phyloP scores from a whole-genome alignment of 2,888 invertebrate genomes.

The Acleris emargana region DNA sequence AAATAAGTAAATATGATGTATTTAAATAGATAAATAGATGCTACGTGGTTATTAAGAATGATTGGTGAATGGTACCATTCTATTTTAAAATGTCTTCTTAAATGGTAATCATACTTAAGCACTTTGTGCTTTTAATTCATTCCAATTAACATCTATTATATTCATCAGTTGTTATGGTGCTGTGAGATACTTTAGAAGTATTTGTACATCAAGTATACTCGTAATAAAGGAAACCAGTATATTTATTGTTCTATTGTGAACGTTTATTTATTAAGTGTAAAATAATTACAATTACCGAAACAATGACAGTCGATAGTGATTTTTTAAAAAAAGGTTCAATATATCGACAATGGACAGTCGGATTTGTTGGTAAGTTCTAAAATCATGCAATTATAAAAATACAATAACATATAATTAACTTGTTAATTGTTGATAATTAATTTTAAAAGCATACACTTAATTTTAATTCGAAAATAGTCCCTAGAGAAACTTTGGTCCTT shows the following conservation, averaged over 20 bases:
- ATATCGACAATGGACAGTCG: constrained; percentile 26
- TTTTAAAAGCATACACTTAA: no score
- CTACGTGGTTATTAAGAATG: background rate
- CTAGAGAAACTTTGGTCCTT: no score
- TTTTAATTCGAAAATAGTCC: no score
- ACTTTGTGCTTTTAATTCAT: constrained; percentile 10
- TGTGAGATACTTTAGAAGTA: background rate
- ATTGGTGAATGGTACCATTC: constrained; percentile 7
- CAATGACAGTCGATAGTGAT: constrained; percentile 6
- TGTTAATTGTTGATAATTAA: no score
- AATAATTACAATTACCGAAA: background rate
- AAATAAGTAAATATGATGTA: constrained; percentile 2
- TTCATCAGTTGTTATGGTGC: constrained; percentile 1
- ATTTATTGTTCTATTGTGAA: background rate
- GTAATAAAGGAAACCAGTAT: background rate
- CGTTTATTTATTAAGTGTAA: background rate
- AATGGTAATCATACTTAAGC: background rate
- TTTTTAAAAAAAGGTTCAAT: constrained; percentile 9
- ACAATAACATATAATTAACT: no score
- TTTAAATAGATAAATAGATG: constrained; percentile 14
- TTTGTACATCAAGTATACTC: background rate
- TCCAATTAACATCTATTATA: background rate
- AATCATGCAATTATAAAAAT: no score
- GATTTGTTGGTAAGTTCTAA: constrained; percentile 21
- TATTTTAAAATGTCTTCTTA: constrained; percentile 7